Evolutionary conservation across 1,140 invertebrate species (phyloP), one percentile per base, ranked within the genome.

Genomic region (Lethrus apterus): DNA sequence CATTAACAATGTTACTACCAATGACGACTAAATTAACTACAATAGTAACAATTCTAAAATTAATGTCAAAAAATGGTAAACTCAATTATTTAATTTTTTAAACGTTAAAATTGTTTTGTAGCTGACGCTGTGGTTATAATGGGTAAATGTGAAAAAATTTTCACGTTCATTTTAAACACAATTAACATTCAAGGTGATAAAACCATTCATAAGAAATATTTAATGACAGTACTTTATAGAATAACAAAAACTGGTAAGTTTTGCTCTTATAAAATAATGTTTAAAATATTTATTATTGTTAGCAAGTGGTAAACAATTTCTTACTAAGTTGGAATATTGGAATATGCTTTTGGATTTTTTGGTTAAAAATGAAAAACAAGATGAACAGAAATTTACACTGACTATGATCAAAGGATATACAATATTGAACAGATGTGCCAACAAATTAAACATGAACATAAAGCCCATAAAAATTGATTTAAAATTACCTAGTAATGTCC

Each of bases 281-380:
- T 36, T 17, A 35, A n/a, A 33, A n/a, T 36, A 11, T 14, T 10
- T 13, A 10, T 13, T 20, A 14, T 35, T 30, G 33, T 14, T 18
- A n/a, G n/a, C 24, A 33, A 20, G 47, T n/a, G 10, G 31, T 29
- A 30, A 53, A 46, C 11, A 38, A 13, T 10, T 44, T 17, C 15
- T 21, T 20, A 50, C 42, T 2, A 40, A 19, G 0, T n/a, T n/a
- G 31, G 21, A 23, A 15, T 46, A 31, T 8, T 54, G 49, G 40
- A 44, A 32, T 18, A 44, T n/a, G 9, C 36, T 54, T 1, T 21
- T 54, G 8, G 35, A 50, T 8, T 54, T 43, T 36, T 50, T 54
- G 15, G 32, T 33, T 30, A 46, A 50, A 26, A 50, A 38, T 31
- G 48, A 54, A 7, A 45, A 46, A 5, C 23, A 35, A 17, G 33